Evolutionary conservation across 2,113 vertebrate genomes (phyloP).

Genomic region (Cavia porcellus): DNA sequence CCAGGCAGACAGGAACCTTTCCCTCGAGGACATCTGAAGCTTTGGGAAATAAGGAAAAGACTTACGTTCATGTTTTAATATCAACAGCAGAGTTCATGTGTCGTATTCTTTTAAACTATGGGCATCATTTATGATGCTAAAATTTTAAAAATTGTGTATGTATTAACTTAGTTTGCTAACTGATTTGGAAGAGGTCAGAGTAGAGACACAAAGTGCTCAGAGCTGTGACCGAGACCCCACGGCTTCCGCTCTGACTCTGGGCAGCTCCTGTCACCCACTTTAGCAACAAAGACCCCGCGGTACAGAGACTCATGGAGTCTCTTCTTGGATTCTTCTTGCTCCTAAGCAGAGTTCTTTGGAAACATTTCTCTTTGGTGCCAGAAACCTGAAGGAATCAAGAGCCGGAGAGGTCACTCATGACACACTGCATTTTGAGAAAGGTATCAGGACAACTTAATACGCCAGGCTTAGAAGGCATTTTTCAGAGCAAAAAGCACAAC

Average conservation of each 20-base stretch:
- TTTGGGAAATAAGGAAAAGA: neutral
- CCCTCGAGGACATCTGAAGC: conserved; percentile 35
- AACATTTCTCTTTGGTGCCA: neutral
- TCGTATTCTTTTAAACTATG: neutral
- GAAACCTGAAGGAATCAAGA: neutral
- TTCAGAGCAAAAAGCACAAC: conserved; percentile 23
- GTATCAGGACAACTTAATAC: neutral
- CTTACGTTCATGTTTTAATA: conserved; percentile 39
- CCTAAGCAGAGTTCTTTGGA: neutral
- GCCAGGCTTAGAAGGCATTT: neutral
- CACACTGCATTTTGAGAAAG: neutral
- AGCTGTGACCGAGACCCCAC: neutral
- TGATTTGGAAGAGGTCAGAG: neutral
- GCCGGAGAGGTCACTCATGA: neutral
- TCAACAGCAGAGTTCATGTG: neutral
- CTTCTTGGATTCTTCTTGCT: neutral
- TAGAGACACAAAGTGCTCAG: neutral
- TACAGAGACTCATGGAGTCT: neutral
- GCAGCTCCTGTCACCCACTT: neutral
- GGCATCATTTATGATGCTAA: neutral
- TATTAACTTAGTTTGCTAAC: neutral
- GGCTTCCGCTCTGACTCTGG: neutral
- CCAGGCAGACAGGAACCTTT: neutral
- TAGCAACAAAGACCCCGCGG: neutral
- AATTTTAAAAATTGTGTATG: neutral